These are phyloP conservation scores for Bettongia penicillata DNA, from an alignment of 2,113 vertebrate species.

Conservation along the genomic window DNA sequence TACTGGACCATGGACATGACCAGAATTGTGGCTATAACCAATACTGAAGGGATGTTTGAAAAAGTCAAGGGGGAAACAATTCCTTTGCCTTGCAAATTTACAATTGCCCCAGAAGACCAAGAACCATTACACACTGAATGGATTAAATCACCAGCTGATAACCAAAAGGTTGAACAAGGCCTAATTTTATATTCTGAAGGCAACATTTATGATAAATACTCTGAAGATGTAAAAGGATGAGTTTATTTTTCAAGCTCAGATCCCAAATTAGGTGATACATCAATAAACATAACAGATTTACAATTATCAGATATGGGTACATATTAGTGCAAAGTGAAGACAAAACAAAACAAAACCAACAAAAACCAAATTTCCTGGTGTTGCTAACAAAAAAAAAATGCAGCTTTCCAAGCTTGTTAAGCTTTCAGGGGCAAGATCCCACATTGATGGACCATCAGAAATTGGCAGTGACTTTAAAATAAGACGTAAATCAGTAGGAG, in stretches of 20 bases:
- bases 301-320: constrained; percentile 90
- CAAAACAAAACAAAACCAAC: constrained; percentile 65
- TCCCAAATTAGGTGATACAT: constrained; percentile 90
- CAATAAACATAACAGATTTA: constrained; percentile 76
- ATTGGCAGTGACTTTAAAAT: constrained; percentile 91
- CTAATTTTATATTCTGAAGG: constrained; percentile 92
- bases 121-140: too few relatives aligned
- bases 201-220: constrained; percentile 89
- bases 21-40: too few relatives aligned
- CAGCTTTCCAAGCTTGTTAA: constrained; percentile 92
- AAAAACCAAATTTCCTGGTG: constrained; percentile 84
- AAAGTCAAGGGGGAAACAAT: too few relatives aligned
- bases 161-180: constrained; percentile 79
- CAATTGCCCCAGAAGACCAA: too few relatives aligned
- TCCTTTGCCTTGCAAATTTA: too few relatives aligned
- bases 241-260: constrained; percentile 91
- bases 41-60: too few relatives aligned
- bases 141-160: too few relatives aligned
- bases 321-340: constrained; percentile 97
- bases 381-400: constrained; percentile 88
- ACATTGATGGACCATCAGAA: constrained; percentile 86
- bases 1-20: too few relatives aligned
- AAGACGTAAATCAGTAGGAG: constrained; percentile 90
- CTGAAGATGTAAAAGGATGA: constrained; percentile 84
- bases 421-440: constrained; percentile 89